Evolutionary conservation across 2,797 vertebrate genomes (phyloP), one percentile per base, ranked within the genome.

Genomic region (Crenuchus spilurus): DNA sequence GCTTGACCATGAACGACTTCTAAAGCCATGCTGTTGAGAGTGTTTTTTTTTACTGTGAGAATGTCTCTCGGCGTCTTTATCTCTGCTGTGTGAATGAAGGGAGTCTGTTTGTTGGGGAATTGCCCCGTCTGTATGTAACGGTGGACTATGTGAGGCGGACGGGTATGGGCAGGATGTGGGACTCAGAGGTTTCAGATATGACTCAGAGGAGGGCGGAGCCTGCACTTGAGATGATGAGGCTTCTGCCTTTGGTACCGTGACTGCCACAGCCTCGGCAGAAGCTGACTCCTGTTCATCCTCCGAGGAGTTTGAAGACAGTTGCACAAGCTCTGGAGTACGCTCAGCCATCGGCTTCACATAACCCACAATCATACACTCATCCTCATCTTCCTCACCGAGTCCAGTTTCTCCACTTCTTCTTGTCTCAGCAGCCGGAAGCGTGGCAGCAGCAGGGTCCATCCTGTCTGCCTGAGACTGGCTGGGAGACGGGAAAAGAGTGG

Each of bases 311-410:
- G 96, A 98, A 13, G 96, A 97, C 42, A 99, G 91, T 69, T 97
- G 92, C 60, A 98, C 94, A 64, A 99, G 90, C 85, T 98, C 97
- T 33, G 97, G 97, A 2, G 97, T 99, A 75, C 97, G 94, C 72
- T 98, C 95, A n/a, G 88, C 86, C 72, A 94, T 87, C 0, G 97
- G 94, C 72, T 97, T 99, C 42, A 98, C 93, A 65, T 94, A 96
- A 8, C 95, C 92, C 41, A 99, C 89, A 58, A 98, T 95, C 65
- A 98, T 85, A 82, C 97, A 98, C 76, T 95, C 96, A 6, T 97
- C 94, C 30, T 87, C 86, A 42, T 88, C 80, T 0, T 88, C 86
- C 9, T 66, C 46, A 3, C 20, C 41, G 0, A 0, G 57, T 18
- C 28, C 37, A 2, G 20, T n/a, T 9, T 54, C 41, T 4, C 22